Evolutionary conservation across 2,113 vertebrate species (phyloP).

Genomic region (Malaclemys terrapin): DNA sequence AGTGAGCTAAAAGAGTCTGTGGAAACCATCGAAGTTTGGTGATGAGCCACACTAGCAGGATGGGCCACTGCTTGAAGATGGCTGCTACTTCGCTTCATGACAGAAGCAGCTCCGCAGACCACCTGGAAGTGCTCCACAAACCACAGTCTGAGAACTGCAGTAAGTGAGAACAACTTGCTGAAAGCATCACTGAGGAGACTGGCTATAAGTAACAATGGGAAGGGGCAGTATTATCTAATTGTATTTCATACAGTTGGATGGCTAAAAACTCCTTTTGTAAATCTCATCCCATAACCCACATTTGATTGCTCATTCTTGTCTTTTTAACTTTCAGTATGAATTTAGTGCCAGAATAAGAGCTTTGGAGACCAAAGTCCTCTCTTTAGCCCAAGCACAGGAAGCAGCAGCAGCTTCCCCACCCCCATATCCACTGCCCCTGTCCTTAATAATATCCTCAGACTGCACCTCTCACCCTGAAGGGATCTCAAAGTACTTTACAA

Average conservation of each 20-base stretch:
- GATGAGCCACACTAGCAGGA: slow-evolving; percentile 13
- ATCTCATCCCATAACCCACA: not conserved
- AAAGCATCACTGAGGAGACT: not conserved
- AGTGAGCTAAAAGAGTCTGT: slow-evolving; percentile 6
- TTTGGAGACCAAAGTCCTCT: not conserved
- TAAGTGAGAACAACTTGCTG: not conserved
- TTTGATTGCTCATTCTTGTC: not conserved
- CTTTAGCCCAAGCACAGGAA: not conserved
- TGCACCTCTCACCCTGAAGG: slow-evolving; percentile 1
- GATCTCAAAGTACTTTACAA: not conserved
- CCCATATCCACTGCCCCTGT: not conserved
- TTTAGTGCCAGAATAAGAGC: not conserved
- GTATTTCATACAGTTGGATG: not conserved
- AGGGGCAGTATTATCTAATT: not conserved
- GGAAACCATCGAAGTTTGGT: slow-evolving; percentile 3
- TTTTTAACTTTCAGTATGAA: not conserved
- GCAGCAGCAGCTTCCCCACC: not conserved
- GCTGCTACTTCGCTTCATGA: not conserved
- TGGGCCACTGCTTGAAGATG: not conserved
- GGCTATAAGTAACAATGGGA: not conserved
- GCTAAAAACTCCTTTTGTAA: not conserved
- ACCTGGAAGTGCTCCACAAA: slow-evolving; percentile 6
- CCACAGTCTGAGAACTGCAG: not conserved
- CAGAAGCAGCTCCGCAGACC: not conserved
- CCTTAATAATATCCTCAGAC: not conserved